Conservation (phyloP, 2,888 invertebrate genomes). For the Amiota mariae region DNA sequence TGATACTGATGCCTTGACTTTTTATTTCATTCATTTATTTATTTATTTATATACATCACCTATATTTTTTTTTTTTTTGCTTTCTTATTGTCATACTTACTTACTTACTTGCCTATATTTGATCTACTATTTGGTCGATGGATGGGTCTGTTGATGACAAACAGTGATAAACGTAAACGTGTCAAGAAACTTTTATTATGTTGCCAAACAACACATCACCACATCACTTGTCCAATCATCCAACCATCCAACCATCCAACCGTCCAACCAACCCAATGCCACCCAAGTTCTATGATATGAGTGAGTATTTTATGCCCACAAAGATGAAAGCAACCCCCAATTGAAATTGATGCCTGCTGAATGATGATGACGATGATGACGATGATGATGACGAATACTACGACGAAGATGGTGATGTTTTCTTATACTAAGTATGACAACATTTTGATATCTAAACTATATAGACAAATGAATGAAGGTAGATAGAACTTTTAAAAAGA, state of each 20-base stretch:
- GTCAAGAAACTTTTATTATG: slow-evolving; percentile 54
- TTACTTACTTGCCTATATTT: slow-evolving; percentile 38
- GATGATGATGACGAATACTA: too few relatives aligned
- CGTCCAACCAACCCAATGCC: too few relatives aligned
- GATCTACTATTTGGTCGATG: slow-evolving; percentile 50
- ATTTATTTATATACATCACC: not conserved
- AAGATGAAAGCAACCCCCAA: not conserved
- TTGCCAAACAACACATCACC: slow-evolving; percentile 8
- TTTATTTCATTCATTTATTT: slow-evolving; percentile 1
- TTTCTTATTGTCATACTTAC: slow-evolving; percentile 15
- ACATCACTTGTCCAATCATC: not conserved
- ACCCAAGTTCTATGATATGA: not conserved
- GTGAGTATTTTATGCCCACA: not conserved
- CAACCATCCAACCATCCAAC: too few relatives aligned
- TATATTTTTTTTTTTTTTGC: not conserved
- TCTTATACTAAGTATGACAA: too few relatives aligned
- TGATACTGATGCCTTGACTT: not conserved
- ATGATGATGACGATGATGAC: too few relatives aligned
- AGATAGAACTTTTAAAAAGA: too few relatives aligned
- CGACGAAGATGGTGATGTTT: too few relatives aligned
- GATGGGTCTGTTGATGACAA: slow-evolving; percentile 23
- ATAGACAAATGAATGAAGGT: too few relatives aligned
- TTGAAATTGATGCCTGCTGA: not conserved
- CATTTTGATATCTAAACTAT: too few relatives aligned
- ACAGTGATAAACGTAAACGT: slow-evolving; percentile 54